Evolutionary conservation across 2,888 invertebrate species (phyloP), one percentile per base, ranked within the genome.

Genomic region (Agrypnus murinus): DNA sequence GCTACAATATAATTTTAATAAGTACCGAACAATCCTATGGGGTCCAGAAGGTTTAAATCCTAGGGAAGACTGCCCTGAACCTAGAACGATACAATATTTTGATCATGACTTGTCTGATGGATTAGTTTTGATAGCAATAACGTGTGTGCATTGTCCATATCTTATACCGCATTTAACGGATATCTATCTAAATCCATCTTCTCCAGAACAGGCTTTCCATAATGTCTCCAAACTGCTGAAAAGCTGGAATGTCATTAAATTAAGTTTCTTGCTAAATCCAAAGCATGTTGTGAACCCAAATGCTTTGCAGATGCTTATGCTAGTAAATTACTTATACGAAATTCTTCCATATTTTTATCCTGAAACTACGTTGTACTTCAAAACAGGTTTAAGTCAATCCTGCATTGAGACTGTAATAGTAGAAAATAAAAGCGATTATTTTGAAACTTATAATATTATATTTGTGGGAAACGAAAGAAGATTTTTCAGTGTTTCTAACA

Each of bases 111-210:
- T 91, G 40, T 82, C 83, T 17, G 90, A 91, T 76, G 87, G 90
- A 1, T 80, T 90, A 25, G 89, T 89, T 15, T 80, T 91, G 25
- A 87, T 87, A 50, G 87, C 89, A 5, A 83, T 87, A 3, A 88
- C 90, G 53, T 81, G 87, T n/a, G 85, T 85, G 53, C 88, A 89
- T 76, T 91, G 91, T 78, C 88, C 91, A 0, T 92, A 89, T 79
- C 78, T 91, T 43, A 79, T 79, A 32, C 80, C 86, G 0, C 82
- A 87, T 57, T 84, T 87, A 40, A 75, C 78, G 19, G 87, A 88
- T 66, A 85, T 88, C 75, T 88, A 87, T 77, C 74, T 86, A 40
- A 76, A 81, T 19, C 86, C 88, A 1, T 74, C 69, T 8, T 81
- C 78, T 74, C 69, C 79, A 55, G 81, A 86, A 69, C 85, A 87